Evolutionary conservation across 2,888 invertebrate species (phyloP), one percentile per base, ranked within the genome.

Genomic region (Archaeoteleia sp.): DNA sequence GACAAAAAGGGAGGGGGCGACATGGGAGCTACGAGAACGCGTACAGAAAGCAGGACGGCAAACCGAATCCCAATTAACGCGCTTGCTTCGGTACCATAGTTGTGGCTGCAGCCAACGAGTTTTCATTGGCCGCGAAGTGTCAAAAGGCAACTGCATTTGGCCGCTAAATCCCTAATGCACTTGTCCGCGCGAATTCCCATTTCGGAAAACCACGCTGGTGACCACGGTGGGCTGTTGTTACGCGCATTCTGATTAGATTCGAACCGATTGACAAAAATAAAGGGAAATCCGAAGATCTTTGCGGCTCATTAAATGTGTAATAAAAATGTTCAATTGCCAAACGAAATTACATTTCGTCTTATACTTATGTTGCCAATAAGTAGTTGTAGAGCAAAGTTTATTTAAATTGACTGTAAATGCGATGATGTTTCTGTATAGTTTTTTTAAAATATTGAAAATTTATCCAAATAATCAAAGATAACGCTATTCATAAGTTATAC

Each of bases 61-160:
- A 51, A 55, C 57, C 55, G 67, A 71, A 62, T 70, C 70, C 63
- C 69, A 71, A 73, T 73, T 70, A 71, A 67, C 69, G 66, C 46
- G 54, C 53, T 25, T 54, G 46, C 51, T 46, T 29, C 53, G 51
- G 54, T 49, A 45, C 58, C 57, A 51, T 51, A 53, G 62, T 68
- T 71, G 74, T 34, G 71, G 68, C 69, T 20, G 63, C 49, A 58
- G 69, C 69, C 69, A 75, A 71, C 71, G 72, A 75, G 76, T 77
- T 76, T 74, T 74, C 73, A 72, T 67, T 63, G 67, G 71, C 54
- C 43, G 57, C 65, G 60, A 70, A 70, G 72, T 72, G 73, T 77
- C 73, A 71, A 74, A 78, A 77, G 74, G 70, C 72, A 70, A 72
- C 74, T 57, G 51, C 69, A 67, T 70, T 73, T 60, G 51, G 67